Evolutionary conservation across 2,888 invertebrate species (phyloP).

Genomic region (Eugnorisma glareosa): DNA sequence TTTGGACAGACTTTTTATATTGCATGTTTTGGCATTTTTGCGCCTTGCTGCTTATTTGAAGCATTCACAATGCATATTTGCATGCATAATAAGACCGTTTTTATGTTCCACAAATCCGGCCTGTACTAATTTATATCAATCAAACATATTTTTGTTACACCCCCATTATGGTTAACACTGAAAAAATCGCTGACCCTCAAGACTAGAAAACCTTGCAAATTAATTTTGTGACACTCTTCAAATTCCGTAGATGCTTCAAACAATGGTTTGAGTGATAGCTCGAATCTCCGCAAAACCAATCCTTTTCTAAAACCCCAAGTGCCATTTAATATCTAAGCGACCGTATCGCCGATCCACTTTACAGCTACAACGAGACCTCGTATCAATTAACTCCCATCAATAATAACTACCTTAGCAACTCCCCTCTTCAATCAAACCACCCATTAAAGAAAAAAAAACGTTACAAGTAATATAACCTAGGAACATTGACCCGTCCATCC

Average conservation of each 20-base stretch:
- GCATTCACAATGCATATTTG: no score
- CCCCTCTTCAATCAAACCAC: constrained; percentile 40
- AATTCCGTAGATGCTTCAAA: neutral
- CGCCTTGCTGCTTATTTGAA: no score
- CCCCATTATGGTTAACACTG: no score
- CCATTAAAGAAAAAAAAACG: constrained; percentile 43
- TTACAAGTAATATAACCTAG: constrained; percentile 28
- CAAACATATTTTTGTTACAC: no score
- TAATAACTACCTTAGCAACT: constrained; percentile 4
- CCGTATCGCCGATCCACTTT: neutral
- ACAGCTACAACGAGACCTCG: neutral
- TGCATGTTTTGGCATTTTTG: no score
- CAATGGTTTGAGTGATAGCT: neutral
- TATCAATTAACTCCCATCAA: constrained; percentile 35
- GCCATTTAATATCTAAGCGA: neutral
- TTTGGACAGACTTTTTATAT: no score
- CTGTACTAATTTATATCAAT: no score
- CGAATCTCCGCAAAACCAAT: neutral
- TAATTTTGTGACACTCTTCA: neutral
- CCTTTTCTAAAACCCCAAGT: neutral
- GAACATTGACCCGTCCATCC: constrained; percentile 60
- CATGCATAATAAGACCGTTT: no score
- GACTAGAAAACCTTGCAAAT: no score
- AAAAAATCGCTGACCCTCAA: no score
- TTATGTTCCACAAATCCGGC: no score